These are phyloP conservation scores for Nyctibius bracteatus DNA, from an alignment of 2,113 vertebrate genomes.

Conservation along the genomic window DNA sequence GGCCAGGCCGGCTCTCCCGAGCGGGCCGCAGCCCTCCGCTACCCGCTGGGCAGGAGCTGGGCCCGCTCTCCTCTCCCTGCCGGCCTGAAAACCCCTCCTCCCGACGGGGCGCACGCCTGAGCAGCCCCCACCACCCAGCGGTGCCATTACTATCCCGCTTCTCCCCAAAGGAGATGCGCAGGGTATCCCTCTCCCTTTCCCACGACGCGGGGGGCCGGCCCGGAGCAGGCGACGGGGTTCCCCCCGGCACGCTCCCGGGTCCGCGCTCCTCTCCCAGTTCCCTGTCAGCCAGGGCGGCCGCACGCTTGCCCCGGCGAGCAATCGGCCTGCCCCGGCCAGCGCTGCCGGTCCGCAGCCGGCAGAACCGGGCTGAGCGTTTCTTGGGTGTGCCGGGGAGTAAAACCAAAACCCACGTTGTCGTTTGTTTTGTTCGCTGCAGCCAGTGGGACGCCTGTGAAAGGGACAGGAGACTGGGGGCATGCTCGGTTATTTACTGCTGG, in stretches of 20 bases:
- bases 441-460: background rate
- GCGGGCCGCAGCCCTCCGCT: background rate
- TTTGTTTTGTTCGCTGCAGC: background rate
- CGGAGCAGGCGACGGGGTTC: background rate
- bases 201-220: background rate
- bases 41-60: background rate
- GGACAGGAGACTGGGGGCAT: accelerated
- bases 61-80: background rate
- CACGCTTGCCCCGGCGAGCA: background rate
- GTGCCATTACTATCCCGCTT: background rate
- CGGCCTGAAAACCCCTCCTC: background rate
- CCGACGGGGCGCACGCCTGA: background rate
- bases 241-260: no score
- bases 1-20: background rate
- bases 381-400: background rate
- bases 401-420: background rate
- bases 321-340: background rate
- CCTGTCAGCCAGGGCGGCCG: background rate
- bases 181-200: background rate
- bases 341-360: background rate
- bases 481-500: background rate
- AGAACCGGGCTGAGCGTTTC: background rate
- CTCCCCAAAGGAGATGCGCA: background rate
- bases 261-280: background rate
- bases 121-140: background rate